Base-by-base conservation (phyloP, 1,140 invertebrate genomes). In the Uloborus diversus region DNA sequence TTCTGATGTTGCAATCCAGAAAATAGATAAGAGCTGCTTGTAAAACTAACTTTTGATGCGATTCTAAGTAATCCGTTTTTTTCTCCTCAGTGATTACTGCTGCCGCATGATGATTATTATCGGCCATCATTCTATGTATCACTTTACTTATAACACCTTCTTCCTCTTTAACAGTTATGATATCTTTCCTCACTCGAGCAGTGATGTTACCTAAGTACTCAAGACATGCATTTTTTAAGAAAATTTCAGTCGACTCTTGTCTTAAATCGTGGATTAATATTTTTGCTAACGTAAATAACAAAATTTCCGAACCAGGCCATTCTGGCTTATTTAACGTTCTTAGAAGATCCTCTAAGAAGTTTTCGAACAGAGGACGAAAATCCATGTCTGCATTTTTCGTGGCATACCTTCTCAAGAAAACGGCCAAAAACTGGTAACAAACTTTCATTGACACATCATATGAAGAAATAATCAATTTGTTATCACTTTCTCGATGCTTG, bases 301-400 rank as follows among this genome's bases (percentile, higher is more conserved):
- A 88, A 32, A 99, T 86, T 86, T 99, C 98, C 4, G 98, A 95
- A 1, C 97, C 97, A 25, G 97, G 98, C 97, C 97, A 99, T 86
- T 99, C 97, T 0, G 98, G 98, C 88, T 98, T 99, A 86, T 99
- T 99, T 0, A 99, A 95, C 0, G 97, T 98, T 4, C 95, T 93
- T 32, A 99, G 88, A 32, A 99, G 88, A 90, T 99, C 98, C 85
- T 99, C 96, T 28, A 99, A 94, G 86, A 99, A 99, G 87, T 99
- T 98, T 88, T 99, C 98, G 88, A 99, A 99, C 27, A 99, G 88
- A 11, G 96, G 94, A 82, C 97, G 89, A 85, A 98, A 99, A 76
- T 99, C 98, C 64, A 99, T 96, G 87, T 99, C 97, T 85, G 97
- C 96, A 83, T 88, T 89, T 85, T 97, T 94, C 84, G 93, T 94